phyloP scores from a whole-genome alignment of 2,113 vertebrate genomes.

The Vidua chalybeata region DNA sequence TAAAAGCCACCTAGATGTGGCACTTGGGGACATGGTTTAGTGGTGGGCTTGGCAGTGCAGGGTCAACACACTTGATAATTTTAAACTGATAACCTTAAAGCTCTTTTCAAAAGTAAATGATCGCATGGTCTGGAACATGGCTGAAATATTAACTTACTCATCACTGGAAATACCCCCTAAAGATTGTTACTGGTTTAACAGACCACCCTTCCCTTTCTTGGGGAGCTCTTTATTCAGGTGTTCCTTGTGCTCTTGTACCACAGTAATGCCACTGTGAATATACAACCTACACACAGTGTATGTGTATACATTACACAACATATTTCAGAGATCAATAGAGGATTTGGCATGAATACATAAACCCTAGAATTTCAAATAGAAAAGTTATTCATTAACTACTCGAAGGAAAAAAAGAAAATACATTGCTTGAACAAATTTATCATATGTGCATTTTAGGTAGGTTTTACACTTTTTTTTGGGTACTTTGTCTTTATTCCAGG shows the following conservation, averaged over 20 bases:
- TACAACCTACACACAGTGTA: background rate
- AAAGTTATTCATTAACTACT: background rate
- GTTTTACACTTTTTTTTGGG: background rate
- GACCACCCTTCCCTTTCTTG: background rate
- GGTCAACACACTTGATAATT: background rate
- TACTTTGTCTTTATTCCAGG: background rate
- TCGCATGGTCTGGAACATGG: rapidly evolving
- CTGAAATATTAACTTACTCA: background rate
- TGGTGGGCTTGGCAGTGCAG: background rate
- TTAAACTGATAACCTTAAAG: background rate
- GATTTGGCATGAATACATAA: background rate
- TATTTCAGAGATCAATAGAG: background rate
- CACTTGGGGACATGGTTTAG: background rate
- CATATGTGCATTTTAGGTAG: background rate
- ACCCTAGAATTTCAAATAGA: background rate
- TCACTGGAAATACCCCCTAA: background rate
- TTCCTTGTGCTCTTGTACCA: background rate
- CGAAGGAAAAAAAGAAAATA: background rate
- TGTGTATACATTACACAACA: background rate
- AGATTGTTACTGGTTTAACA: background rate
- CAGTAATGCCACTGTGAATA: background rate
- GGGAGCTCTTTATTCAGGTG: background rate
- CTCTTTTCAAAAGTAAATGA: background rate
- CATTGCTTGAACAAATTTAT: background rate
- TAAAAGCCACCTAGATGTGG: background rate